Evolutionary conservation across 1,140 invertebrate genomes (phyloP).

Genomic region (Cheumatopsyche charites): DNA sequence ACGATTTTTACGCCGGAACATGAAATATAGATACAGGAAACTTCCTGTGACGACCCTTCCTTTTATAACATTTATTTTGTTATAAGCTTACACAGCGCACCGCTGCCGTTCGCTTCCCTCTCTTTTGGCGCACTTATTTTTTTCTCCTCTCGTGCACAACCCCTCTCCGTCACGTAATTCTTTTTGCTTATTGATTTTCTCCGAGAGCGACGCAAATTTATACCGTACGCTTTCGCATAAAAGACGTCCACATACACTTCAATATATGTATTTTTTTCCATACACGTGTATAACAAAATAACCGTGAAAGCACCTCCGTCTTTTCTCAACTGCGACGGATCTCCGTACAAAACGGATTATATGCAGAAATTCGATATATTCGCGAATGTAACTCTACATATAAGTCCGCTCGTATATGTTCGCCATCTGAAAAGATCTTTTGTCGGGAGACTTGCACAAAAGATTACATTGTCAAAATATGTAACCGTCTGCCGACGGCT

Average conservation of each 20-base stretch:
- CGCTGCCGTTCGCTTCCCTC: too few species aligned
- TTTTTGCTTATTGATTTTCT: constrained; percentile 32
- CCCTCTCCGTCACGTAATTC: constrained; percentile 25
- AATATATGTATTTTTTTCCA: too few species aligned
- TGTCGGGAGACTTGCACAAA: constrained; percentile 33
- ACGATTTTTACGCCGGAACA: constrained; percentile 32
- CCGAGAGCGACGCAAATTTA: background rate
- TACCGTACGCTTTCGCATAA: background rate
- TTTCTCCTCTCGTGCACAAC: background rate
- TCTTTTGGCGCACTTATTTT: constrained; percentile 1
- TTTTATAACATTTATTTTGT: constrained; percentile 40
- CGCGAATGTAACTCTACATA: constrained; percentile 25
- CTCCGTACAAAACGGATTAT: constrained; percentile 2
- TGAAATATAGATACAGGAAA: constrained; percentile 38
- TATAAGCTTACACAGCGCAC: constrained; percentile 35
- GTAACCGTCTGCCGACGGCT: constrained; percentile 37
- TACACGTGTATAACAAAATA: too few species aligned
- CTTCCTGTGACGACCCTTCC: constrained; percentile 33
- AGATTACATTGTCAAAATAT: constrained; percentile 44
- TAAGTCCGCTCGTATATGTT: background rate
- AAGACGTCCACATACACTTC: too few species aligned
- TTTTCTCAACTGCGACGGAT: too few species aligned
- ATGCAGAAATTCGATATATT: constrained; percentile 31
- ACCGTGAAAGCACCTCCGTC: too few species aligned
- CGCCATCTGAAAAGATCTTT: constrained; percentile 33